Conservation (phyloP, 2,113 vertebrate genomes). For the Indicator maculatus region DNA sequence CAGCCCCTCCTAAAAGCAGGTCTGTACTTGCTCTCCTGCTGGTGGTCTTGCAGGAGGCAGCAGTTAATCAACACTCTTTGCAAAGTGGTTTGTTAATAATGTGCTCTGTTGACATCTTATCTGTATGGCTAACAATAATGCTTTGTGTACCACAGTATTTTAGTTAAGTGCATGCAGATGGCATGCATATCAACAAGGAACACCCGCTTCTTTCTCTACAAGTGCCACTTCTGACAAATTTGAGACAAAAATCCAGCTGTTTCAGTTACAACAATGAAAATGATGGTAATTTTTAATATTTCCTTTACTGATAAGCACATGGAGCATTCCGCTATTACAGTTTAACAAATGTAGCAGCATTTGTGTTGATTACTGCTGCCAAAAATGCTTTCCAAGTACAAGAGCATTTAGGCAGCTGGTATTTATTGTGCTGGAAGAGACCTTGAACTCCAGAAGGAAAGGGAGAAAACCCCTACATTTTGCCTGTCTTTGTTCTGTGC, state of each 20-base stretch:
- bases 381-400: not conserved
- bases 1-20: not conserved
- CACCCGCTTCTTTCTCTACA: not conserved
- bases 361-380: not conserved
- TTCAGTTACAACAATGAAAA: not conserved
- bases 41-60: not conserved
- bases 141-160: not conserved
- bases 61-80: not conserved
- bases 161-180: not conserved
- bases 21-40: not conserved
- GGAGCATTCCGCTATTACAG: not conserved
- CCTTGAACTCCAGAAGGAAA: not conserved
- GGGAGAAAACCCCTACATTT: not conserved
- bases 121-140: not conserved
- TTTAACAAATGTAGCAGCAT: not conserved
- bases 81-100: not conserved
- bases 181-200: accelerated
- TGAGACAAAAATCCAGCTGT: not conserved
- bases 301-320: not conserved
- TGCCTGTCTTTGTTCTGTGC: not conserved
- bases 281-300: not conserved
- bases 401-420: not conserved
- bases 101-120: not conserved
- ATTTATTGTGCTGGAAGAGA: not conserved
- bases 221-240: not conserved